Conservation (phyloP, 2,888 invertebrate genomes). For the Rambutsinella grinnellia region DNA sequence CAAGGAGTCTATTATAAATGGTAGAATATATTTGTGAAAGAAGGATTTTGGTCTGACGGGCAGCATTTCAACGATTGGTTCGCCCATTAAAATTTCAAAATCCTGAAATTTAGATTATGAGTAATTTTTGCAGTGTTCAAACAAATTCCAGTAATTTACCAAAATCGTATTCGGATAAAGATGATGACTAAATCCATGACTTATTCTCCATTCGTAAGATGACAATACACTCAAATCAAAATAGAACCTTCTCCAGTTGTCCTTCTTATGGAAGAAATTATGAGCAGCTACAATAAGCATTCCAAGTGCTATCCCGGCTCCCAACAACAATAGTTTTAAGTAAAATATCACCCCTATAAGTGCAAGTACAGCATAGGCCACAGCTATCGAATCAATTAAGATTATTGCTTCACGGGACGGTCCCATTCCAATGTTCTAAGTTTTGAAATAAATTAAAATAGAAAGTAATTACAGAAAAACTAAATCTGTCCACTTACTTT, state of each 20-base stretch:
- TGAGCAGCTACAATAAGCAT: constrained; percentile 77
- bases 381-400: constrained; percentile 59
- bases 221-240: constrained; percentile 80
- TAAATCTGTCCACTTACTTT: constrained; percentile 52
- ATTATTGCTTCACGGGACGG: constrained; percentile 49
- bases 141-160: constrained; percentile 74
- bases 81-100: constrained; percentile 49
- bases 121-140: not conserved
- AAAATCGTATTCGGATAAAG: constrained; percentile 82
- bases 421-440: constrained; percentile 61
- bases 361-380: constrained; percentile 41
- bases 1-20: constrained; percentile 39
- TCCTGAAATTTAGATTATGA: constrained; percentile 28
- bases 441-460: no score
- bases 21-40: constrained; percentile 44
- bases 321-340: constrained; percentile 69
- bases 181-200: constrained; percentile 84
- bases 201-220: constrained; percentile 80
- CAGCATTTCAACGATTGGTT: constrained; percentile 51
- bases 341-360: constrained; percentile 67
- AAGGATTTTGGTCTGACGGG: constrained; percentile 39
- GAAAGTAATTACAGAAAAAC: no score
- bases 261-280: constrained; percentile 82
- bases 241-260: constrained; percentile 84
- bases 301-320: constrained; percentile 74